Conservation (phyloP, 2,888 invertebrate genomes). For the Chrysolina americana region DNA sequence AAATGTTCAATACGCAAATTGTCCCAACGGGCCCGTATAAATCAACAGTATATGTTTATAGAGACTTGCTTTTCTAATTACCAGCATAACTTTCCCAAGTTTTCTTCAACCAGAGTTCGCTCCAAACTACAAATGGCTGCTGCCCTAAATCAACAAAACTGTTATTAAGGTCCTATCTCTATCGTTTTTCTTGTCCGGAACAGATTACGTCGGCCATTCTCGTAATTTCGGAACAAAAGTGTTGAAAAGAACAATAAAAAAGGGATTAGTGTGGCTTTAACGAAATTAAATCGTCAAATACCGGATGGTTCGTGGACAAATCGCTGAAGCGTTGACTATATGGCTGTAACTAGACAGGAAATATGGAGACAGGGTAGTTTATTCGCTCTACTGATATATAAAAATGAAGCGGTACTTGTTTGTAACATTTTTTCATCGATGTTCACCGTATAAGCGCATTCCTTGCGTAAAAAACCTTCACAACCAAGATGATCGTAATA, state of each 20-base stretch:
- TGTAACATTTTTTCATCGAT: too few relatives aligned
- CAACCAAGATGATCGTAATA: too few relatives aligned
- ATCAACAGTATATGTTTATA: background rate
- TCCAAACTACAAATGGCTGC: constrained; percentile 1
- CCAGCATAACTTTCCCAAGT: background rate
- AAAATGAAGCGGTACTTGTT: too few relatives aligned
- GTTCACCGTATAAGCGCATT: too few relatives aligned
- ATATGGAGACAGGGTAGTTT: too few relatives aligned
- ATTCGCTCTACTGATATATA: too few relatives aligned
- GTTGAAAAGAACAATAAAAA: constrained; percentile 16
- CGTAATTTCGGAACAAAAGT: constrained; percentile 14
- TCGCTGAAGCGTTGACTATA: background rate
- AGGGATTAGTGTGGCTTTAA: background rate
- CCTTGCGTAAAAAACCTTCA: too few relatives aligned
- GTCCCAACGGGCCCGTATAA: too few relatives aligned
- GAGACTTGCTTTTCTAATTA: background rate
- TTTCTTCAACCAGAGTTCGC: constrained; percentile 3
- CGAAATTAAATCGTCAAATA: constrained; percentile 4
- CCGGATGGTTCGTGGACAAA: background rate
- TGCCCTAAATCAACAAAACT: constrained; percentile 16
- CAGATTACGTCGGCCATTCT: constrained; percentile 10
- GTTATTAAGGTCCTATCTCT: constrained; percentile 10
- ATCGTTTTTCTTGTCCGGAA: constrained; percentile 12
- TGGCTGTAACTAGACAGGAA: too few relatives aligned
- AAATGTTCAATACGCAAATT: too few relatives aligned